phyloP scores from a whole-genome alignment of 64 coral and sea anemone species.

The Pocillopora damicornis region DNA sequence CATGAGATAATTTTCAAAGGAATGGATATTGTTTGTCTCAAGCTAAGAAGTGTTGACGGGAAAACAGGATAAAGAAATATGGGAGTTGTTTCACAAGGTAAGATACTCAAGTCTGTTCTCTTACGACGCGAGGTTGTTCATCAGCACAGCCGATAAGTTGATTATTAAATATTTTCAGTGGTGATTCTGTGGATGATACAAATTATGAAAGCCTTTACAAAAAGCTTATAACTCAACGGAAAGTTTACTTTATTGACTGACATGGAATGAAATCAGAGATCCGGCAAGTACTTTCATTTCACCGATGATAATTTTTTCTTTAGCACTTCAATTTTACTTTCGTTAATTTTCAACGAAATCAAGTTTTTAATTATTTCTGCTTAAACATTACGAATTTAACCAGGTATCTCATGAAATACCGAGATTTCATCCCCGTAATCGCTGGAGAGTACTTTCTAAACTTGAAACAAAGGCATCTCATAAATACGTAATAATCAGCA shows the following conservation, averaged over 20 bases:
- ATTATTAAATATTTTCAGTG: neutral
- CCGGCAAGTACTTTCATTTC: neutral
- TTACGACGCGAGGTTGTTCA: neutral
- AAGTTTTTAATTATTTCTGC: too few relatives aligned
- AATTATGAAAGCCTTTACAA: neutral
- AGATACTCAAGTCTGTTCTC: constrained; percentile 9
- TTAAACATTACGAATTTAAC: too few relatives aligned
- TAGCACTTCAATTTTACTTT: neutral
- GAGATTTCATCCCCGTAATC: constrained; percentile 3
- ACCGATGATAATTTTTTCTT: neutral
- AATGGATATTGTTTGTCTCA: constrained; percentile 32
- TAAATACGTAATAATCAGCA: constrained; percentile 18
- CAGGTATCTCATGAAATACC: neutral
- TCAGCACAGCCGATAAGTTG: neutral
- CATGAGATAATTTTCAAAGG: neutral
- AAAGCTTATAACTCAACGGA: neutral
- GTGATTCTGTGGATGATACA: neutral
- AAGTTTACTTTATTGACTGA: neutral
- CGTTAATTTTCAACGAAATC: neutral
- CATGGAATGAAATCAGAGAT: neutral
- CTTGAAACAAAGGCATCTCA: constrained; percentile 2
- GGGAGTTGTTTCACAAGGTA: constrained; percentile 26
- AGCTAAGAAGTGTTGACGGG: neutral
- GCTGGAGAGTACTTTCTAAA: neutral
- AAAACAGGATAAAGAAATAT: constrained; percentile 37